Conservation (phyloP, 2,113 vertebrate species). For the Elanoides forficatus region DNA sequence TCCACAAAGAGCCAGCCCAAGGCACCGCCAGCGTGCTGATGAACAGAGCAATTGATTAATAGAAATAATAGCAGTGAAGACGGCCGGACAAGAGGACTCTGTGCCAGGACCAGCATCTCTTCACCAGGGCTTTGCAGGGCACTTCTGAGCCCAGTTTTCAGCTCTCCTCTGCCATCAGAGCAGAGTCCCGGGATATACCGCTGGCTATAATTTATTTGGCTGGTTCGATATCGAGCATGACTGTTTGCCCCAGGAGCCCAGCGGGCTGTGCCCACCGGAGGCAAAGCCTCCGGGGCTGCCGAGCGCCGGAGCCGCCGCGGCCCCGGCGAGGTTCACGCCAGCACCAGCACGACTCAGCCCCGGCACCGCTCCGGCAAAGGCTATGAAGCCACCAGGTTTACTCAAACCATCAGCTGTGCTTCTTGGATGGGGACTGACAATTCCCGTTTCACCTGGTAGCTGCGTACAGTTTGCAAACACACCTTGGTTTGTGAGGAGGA, state of each 20-base stretch:
- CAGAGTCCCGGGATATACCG: neutral
- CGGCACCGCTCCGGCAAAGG: fast-evolving
- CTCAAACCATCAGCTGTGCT: neutral
- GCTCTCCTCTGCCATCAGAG: neutral
- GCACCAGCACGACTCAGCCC: neutral
- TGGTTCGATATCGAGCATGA: fast-evolving
- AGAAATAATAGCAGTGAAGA: fast-evolving
- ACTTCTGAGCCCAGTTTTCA: fast-evolving
- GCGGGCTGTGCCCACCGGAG: neutral
- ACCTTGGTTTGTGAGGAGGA: neutral
- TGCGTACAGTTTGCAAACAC: fast-evolving
- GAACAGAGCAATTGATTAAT: neutral
- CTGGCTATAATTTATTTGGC: fast-evolving
- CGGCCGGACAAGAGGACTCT: neutral
- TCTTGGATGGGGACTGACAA: fast-evolving
- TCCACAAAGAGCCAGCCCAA: neutral
- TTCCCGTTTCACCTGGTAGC: neutral
- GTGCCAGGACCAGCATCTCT: neutral
- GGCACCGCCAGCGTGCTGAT: neutral
- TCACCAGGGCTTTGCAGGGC: neutral
- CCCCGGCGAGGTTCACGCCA: neutral
- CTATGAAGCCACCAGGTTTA: neutral
- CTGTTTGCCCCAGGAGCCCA: fast-evolving
- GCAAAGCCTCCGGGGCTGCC: neutral
- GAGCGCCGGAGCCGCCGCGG: fast-evolving